A percentile compares a stretch with the other conserved stretches of the same genome.
phyloP scores from a whole-genome alignment of 2,113 vertebrate species.

The Dinomys branickii region DNA sequence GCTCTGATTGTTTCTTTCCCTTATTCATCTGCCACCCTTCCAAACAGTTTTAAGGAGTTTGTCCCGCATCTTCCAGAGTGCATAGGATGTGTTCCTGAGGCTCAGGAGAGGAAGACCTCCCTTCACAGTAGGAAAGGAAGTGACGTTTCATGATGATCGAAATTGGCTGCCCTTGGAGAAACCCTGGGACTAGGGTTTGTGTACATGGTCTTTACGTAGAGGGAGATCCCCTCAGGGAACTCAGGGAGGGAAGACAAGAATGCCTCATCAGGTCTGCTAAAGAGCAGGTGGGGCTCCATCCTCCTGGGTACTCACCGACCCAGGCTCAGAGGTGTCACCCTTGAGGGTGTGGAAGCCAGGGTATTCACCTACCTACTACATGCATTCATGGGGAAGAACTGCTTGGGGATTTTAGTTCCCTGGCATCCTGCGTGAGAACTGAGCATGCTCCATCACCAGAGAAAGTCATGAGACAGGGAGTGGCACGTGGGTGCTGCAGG shows the following conservation, averaged over 20 bases:
- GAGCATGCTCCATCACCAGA: not conserved
- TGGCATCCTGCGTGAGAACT: not conserved
- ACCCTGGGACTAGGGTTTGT: not conserved
- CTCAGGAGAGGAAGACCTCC: not conserved
- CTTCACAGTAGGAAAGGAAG: not conserved
- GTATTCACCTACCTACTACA: not conserved
- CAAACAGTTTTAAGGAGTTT: constrained; percentile 21
- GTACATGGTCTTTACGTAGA: not conserved
- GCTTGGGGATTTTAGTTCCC: not conserved
- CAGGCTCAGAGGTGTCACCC: not conserved
- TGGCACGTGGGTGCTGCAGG: not conserved
- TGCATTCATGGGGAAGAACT: not conserved
- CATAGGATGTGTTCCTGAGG: not conserved
- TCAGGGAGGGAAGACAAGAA: not conserved
- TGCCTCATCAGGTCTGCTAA: not conserved
- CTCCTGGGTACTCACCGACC: not conserved
- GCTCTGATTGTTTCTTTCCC: not conserved
- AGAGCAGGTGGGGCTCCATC: not conserved
- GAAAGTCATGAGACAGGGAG: not conserved
- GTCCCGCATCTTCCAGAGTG: not conserved
- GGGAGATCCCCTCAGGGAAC: not conserved
- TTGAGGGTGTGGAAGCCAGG: not conserved
- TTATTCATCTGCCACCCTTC: not conserved
- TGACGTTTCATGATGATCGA: not conserved
- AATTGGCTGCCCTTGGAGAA: not conserved